Evolutionary conservation across 2,113 vertebrate genomes (phyloP).

Genomic region (Edolisoma coerulescens): DNA sequence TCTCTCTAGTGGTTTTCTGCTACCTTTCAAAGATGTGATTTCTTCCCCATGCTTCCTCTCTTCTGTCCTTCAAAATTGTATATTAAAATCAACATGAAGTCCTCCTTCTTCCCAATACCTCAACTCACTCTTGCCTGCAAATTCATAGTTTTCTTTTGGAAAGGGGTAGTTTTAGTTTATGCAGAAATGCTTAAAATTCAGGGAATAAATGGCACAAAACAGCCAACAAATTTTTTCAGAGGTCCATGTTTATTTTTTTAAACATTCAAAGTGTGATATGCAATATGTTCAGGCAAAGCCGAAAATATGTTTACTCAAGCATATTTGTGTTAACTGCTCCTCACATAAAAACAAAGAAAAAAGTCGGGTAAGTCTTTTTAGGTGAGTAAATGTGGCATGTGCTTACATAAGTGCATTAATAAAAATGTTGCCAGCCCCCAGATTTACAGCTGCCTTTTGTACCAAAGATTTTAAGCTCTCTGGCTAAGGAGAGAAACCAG

Average conservation of each 20-base stretch:
- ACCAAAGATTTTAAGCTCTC: background rate
- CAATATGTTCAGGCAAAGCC: background rate
- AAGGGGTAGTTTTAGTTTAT: background rate
- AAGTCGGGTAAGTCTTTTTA: background rate
- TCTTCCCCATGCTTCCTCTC: background rate
- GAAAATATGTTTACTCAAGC: background rate
- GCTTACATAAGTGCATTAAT: fast-evolving
- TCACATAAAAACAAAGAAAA: background rate
- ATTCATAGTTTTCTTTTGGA: background rate
- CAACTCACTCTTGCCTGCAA: background rate
- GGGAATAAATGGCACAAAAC: background rate
- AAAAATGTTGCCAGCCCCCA: background rate
- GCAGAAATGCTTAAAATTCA: background rate
- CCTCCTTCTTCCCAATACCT: background rate
- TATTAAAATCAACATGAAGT: background rate
- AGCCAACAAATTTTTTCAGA: background rate
- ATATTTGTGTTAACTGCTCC: background rate
- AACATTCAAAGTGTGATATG: background rate
- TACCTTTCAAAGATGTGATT: background rate
- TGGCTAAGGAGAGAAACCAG: background rate
- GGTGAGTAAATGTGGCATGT: background rate
- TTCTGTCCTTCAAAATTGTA: background rate
- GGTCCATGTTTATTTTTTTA: background rate
- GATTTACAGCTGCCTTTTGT: background rate
- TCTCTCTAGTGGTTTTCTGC: background rate